Evolutionary conservation across 2,797 vertebrate genomes (phyloP).

Genomic region (Mycteria americana): DNA sequence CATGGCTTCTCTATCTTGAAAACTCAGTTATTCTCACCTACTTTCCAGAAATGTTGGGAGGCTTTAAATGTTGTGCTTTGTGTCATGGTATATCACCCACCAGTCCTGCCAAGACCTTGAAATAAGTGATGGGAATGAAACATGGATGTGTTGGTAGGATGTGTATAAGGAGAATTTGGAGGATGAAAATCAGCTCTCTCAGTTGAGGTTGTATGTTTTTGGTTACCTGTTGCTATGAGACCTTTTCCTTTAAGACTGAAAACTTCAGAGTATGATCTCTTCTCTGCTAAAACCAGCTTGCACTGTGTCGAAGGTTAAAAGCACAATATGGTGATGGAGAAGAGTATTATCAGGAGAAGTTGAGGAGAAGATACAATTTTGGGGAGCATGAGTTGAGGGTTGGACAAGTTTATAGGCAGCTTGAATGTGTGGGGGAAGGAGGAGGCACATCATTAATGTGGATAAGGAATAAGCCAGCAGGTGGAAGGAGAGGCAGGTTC

Average conservation of each 20-base stretch:
- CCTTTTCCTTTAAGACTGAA: neutral
- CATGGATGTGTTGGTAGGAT: neutral
- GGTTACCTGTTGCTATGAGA: neutral
- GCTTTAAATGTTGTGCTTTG: neutral
- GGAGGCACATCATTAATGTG: neutral
- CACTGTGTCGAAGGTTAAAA: neutral
- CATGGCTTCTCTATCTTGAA: neutral
- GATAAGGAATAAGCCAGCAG: neutral
- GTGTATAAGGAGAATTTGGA: neutral
- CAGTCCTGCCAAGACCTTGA: neutral
- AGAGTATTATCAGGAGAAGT: neutral
- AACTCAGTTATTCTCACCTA: neutral
- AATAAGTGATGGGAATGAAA: neutral
- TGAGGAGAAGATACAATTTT: neutral
- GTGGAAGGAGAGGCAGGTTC: neutral
- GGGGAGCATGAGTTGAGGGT: neutral
- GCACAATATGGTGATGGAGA: neutral
- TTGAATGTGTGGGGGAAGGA: neutral
- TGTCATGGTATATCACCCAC: neutral
- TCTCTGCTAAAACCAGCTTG: neutral
- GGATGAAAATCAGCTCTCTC: neutral
- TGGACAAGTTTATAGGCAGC: neutral
- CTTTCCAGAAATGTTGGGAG: neutral
- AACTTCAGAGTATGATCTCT: neutral
- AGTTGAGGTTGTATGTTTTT: neutral